Base-by-base conservation (phyloP, 2,888 invertebrate species). In the Tribolium freemani region DNA sequence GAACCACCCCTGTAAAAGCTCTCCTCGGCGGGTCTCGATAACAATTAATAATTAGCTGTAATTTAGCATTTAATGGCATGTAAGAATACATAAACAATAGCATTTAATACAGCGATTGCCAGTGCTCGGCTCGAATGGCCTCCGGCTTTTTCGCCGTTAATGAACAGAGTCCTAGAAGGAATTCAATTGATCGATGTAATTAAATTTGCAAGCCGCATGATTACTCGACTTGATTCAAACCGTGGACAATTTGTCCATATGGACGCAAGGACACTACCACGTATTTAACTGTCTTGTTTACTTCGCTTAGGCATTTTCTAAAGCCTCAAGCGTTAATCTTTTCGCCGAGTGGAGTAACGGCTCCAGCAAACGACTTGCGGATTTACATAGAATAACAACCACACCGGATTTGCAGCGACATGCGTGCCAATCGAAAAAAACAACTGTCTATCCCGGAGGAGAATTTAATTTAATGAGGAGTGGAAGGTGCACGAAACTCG, bases 131-230 rank as follows among this genome's bases (percentile, higher is more conserved):
- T 67, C 30, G 26, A 38, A 54, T 48, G 2, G 73, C 73, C 73
- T 31, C 48, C n/a, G 70, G 75, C 72, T 50, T 58, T 56, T 58
- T 70, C 64, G 58, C 71, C 76, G 76, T 69, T 77, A 78, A 78
- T 76, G 78, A 78, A 77, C 73, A 69, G 71, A 67, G 46, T 56
- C 56, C 9, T 74, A 77, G 77, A 75, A 71, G 75, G 75, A 78
- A 77, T 78, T 78, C 77, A 78, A 80, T 79, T 79, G 80, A 79
- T 80, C 77, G 78, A 75, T 74, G 78, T 77, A 80, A 79, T 80
- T 80, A 80, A 80, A 77, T 79, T 78, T 77, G 76, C 76, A 72
- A 76, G 75, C 73, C 73, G 77, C 75, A 77, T 77, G 78, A 79
- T 80, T 78, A 80, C 76, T 77, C 75, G 76, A 74, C 74, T 76